Base-by-base conservation (phyloP, 2,888 invertebrate genomes). In the Hanleya hanleyi region DNA sequence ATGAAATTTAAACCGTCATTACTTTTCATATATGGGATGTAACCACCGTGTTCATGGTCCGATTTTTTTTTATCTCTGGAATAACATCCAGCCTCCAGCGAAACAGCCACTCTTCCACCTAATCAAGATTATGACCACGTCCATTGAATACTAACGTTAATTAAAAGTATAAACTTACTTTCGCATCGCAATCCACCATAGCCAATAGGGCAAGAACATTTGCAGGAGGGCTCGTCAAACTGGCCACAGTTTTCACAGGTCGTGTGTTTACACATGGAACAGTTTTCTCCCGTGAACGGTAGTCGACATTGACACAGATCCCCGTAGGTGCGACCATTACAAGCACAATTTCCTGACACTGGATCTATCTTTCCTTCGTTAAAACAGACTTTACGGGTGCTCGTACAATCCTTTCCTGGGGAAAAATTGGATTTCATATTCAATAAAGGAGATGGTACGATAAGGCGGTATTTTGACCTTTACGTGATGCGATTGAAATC, bases 211-310 rank as follows among this genome's bases (percentile, higher is more conserved):
- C 57, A 57, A 22, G 22, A 22, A 57, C 57, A 57, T 2, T 15
- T 18, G 9, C 57, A 57, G 15, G 57, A 22, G 7, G 57, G 15
- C 4, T 1, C 15, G 32, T 57, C 29, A 2, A 57, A 26, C 22
- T 4, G 12, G 9, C 57, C 57, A 26, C 57, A 57, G 57, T 57
- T 57, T 15, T 29, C 15, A 57, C 57, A 57, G 9, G 57, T 15
- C 12, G 7, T 29, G 15, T 29, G 22, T 26, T 57, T 57, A 26
- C 57, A 57, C 5, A 15, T 22, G 15, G 18, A 15, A 26, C 57
- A 57, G 18, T 57, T 57, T 15, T 57, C 57, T 57, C 57, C 57
- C 57, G 22, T 57, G 32, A 57, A 57, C 4, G 57, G 57, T 26
- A 57, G 57, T 29, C 57, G 57, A 57, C 57, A 57, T 26, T 15